Evolutionary conservation across 1,140 invertebrate species (phyloP), one percentile per base, ranked within the genome.

Genomic region (Ditylenchus dipsaci): DNA sequence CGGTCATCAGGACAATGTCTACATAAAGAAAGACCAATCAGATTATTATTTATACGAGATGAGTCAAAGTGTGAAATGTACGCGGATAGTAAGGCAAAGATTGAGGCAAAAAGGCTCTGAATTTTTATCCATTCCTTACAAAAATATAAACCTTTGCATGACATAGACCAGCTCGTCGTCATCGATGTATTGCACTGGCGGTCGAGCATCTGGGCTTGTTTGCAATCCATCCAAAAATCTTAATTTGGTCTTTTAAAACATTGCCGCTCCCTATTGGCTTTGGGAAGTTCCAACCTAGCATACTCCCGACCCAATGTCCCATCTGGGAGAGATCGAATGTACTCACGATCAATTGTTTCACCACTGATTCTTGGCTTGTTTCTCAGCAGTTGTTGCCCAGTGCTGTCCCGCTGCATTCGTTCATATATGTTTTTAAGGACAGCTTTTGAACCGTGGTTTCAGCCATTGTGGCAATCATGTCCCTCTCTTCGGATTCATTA

Each of bases 151-250:
- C 53, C 95, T 86, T 84, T 95, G 91, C 90, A 97, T 95, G 1
- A 97, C 89, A 86, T 97, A 98, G 27, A 93, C 92, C 63, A 96
- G 84, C 71, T 95, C 89, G 5, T 89, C 84, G 84, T 98, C 91
- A 78, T 93, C 88, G 38, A 97, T 87, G 85, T 95, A 98, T 76
- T 90, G 89, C 0, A 97, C 93, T 38, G 89, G 86, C 70, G 89
- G 84, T 74, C 95, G 87, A 33, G 90, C 90, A 86, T 98, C 94
- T 3, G 94, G 92, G 17, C 90, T 91, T 17, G 72, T 74, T 30
- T 64, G 47, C 15, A 74, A 56, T n/a, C 17, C n/a, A 59, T 74
- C 74, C 13, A 74, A 47, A 69, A 74, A 74, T 45, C 72, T 45
- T 19, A 43, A 68, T n/a, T n/a, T n/a, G n/a, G n/a, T n/a, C n/a